These are phyloP conservation scores for Macrobrachium nipponense DNA, from an alignment of 1,140 invertebrate genomes.

Conservation along the genomic window DNA sequence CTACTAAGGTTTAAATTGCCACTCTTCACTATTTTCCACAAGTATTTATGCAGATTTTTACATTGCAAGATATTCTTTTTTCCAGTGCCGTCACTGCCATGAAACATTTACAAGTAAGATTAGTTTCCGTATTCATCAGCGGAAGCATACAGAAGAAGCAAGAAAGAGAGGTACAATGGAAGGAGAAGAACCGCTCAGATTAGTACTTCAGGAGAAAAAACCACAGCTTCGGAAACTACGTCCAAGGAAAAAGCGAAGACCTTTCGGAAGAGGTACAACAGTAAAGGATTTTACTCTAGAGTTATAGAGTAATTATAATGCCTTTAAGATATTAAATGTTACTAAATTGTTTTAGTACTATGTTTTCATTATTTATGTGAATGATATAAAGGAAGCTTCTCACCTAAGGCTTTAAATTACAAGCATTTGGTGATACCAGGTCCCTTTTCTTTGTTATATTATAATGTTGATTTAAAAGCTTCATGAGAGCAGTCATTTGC, in stretches of 20 bases:
- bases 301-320: no score
- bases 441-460: neutral
- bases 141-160: slow-evolving; percentile 67
- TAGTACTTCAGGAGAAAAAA: slow-evolving; percentile 59
- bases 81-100: slow-evolving; percentile 67
- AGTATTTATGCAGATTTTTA: no score
- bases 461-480: no score
- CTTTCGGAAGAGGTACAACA: slow-evolving; percentile 55
- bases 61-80: neutral
- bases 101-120: slow-evolving; percentile 68
- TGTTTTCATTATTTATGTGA: no score
- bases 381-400: no score
- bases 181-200: slow-evolving; percentile 64
- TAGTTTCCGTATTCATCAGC: slow-evolving; percentile 67
- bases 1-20: no score
- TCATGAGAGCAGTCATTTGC: no score
- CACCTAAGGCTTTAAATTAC: no score
- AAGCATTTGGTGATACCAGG: neutral
- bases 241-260: slow-evolving; percentile 50
- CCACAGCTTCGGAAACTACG: slow-evolving; percentile 33
- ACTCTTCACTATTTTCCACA: no score
- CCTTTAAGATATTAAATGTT: no score
- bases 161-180: slow-evolving; percentile 65
- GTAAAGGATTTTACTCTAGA: no score
- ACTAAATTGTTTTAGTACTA: no score